Evolutionary conservation across 2,113 vertebrate species (phyloP), one percentile per base, ranked within the genome.

Genomic region (Albula glossodonta): DNA sequence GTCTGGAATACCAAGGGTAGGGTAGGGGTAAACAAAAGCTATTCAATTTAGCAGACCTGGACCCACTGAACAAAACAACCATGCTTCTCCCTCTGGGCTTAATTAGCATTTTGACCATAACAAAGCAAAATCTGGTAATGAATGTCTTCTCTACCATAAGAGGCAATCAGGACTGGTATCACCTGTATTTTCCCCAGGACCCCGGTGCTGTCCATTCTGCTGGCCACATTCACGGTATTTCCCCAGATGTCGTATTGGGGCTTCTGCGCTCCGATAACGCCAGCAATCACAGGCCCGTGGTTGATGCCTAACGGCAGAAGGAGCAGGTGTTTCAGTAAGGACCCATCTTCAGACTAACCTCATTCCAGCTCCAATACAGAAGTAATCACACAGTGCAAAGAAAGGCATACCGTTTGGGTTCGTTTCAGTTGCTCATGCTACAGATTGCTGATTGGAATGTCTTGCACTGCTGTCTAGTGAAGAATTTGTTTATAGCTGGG

Each of bases 191-290:
- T 99, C 51, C 98, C 98, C 90, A 99, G 94, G 63, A 99, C 95
- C 4, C 98, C 98, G 0, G 98, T 99, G 91, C 97, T 99, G 91
- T 99, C 98, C 98, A 99, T 99, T 87, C 98, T 94, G 86, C 98
- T 99, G 88, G 98, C 98, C 83, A 99, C 98, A 0, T 99, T 99
- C 31, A 99, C 98, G 0, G 97, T 98, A 93, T 99, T 99, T 51
- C 98, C 98, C 98, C 98, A 99, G 92, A 99, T 99, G 84, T 99
- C 98, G 56, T 99, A 99, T 19, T 99, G 98, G 4, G 98, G 98
- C 90, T 99, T 99, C 94, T 98, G 98, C 77, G 98, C 98, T 19
- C 98, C 98, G 63, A 99, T 99, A 22, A 99, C 98, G 13, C 98
- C 98, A 4, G 98, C 98, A 82, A 99, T 99, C 66, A 99, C 97